These are phyloP conservation scores for Standfussiana lucernea DNA, from an alignment of 2,888 invertebrate species.

Conservation along the genomic window DNA sequence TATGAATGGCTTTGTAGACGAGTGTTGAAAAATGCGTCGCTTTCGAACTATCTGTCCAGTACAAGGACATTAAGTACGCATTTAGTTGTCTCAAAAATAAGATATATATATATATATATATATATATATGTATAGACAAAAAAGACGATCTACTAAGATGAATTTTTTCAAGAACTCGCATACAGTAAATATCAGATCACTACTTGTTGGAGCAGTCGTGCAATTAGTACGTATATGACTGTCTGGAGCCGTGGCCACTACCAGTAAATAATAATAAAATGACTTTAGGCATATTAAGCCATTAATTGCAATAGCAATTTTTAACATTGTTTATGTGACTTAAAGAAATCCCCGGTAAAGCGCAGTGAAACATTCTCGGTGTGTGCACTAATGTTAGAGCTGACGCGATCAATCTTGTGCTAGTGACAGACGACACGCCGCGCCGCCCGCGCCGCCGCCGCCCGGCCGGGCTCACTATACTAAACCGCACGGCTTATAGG, in stretches of 20 bases:
- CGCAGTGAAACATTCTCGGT: conserved; percentile 22
- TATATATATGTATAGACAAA: too few species aligned
- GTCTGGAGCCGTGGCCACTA: not conserved
- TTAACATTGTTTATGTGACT: conserved; percentile 9
- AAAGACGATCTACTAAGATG: not conserved
- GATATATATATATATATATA: too few species aligned
- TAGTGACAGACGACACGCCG: conserved; percentile 57
- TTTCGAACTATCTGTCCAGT: not conserved
- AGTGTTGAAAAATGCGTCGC: not conserved
- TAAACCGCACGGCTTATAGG: conserved; percentile 29
- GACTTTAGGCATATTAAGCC: not conserved
- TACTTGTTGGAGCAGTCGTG: not conserved
- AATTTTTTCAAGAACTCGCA: not conserved
- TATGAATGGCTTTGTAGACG: not conserved
- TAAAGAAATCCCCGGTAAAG: conserved; percentile 18
- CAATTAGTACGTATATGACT: not conserved
- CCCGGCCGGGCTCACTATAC: conserved; percentile 11
- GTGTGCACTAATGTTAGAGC: conserved; percentile 43
- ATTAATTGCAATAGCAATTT: conserved; percentile 7
- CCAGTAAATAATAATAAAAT: not conserved
- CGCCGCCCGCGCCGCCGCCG: conserved; percentile 17
- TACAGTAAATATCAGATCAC: not conserved
- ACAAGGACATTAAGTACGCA: not conserved
- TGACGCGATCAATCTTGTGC: conserved; percentile 62
- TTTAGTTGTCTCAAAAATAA: not conserved